A percentile compares a stretch with the other conserved stretches of the same genome.
These are phyloP conservation scores for Hyperoodon ampullatus DNA, from an alignment of 2,113 vertebrate genomes.

Conservation along the genomic window DNA sequence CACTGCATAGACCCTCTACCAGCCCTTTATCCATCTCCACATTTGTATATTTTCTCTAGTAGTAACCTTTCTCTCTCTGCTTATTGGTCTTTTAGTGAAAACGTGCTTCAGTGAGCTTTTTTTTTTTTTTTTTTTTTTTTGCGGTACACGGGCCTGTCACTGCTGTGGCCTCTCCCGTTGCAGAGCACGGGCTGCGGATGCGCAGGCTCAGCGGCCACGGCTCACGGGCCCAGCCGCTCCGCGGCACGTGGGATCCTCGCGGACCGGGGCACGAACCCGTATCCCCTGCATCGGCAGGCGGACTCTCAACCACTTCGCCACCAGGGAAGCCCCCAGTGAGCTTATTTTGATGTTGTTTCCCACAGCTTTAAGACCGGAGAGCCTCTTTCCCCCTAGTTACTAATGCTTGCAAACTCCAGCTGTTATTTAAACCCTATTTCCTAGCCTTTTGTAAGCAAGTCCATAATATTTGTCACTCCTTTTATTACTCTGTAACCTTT, in stretches of 20 bases:
- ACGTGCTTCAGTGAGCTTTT: background rate
- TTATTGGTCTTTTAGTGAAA: background rate
- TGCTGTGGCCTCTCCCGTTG: no score
- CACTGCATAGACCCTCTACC: background rate
- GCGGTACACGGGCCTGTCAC: no score
- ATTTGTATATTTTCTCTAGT: background rate
- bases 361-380: background rate
- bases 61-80: background rate
- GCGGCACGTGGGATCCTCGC: no score
- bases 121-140: no score
- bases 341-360: background rate
- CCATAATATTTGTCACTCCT: background rate
- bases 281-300: no score
- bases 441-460: background rate
- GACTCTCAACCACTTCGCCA: no score
- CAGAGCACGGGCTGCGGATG: no score
- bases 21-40: background rate
- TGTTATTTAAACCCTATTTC: background rate
- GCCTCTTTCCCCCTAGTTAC: background rate
- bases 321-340: background rate
- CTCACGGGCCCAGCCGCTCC: no score
- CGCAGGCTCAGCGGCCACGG: no score
- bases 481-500: background rate
- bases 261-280: no score
- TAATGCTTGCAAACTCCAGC: no score